Base-by-base conservation (phyloP, 2,113 vertebrate genomes). In the Erythrocercus mccallii region DNA sequence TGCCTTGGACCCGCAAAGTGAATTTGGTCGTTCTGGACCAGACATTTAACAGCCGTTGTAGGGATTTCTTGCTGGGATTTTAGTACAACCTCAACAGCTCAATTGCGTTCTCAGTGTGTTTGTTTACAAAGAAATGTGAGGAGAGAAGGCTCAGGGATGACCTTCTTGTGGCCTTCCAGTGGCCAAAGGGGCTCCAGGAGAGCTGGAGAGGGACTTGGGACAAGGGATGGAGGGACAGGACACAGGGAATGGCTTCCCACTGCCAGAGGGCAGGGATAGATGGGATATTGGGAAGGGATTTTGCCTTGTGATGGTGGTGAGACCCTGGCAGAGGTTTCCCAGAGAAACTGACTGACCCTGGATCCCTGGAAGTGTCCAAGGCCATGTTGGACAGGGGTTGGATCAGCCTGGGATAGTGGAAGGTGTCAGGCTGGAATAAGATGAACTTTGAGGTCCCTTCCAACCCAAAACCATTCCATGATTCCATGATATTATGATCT, bases 271-370 rank as follows among this genome's bases (percentile, higher is more conserved):
- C 40, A 53, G 30, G 7, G 30, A 1, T 6, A 0, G 35, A 27
- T 57, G 50, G 35, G 35, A 57, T 12, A 8, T 50, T 48, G 58
- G 42, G 42, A 27, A 64, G 31, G 30, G 15, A 80, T 56, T 79
- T 0, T 0, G 40, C 0, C 0, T 25, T 80, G 35, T 2, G 31
- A 56, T 30, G 40, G 13, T 31, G 57, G 14, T 0, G 15, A n/a
- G 38, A 5, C 1, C 2, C 56, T 61, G 54, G 54, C 2, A 20
- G 0, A 20, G 54, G 2, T 0, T 53, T 0, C 11, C 25, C 57
- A 50, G 31, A 37, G 31, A 2, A 57, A 48, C 48, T 71, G 74
- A 21, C 30, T 79, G 48, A 5, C 4, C 14, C 57, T 72, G 81
- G n/a, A 50, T 66, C 77, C 44, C 60, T 73, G 77, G 44, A 1